Conservation (phyloP, 2,797 vertebrate genomes). For the Clarias platycephalus region DNA sequence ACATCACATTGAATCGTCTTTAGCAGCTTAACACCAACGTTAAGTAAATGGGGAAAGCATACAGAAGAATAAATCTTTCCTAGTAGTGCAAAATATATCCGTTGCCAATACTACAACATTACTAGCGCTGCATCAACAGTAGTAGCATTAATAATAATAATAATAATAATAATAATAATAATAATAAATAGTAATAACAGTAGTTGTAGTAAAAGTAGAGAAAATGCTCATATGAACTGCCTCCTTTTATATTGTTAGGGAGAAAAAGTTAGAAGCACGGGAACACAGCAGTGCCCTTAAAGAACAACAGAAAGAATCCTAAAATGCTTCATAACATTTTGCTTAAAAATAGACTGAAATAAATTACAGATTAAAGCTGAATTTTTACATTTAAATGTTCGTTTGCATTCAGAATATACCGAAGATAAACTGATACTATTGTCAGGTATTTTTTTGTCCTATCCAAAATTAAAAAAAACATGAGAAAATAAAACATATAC, state of each 20-base stretch:
- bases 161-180: not conserved
- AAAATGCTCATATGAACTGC: not conserved
- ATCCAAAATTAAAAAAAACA: not conserved
- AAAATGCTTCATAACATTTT: not conserved
- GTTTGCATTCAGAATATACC: not conserved
- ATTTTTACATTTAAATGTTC: not conserved
- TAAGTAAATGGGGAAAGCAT: not conserved
- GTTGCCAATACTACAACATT: not conserved
- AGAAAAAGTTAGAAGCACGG: not conserved
- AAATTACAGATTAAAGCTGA: no score
- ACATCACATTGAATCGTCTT: slow-evolving; percentile 15
- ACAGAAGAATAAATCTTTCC: not conserved
- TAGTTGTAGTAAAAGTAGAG: not conserved
- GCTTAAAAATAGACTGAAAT: not conserved
- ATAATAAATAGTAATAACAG: not conserved
- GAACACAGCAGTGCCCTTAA: not conserved
- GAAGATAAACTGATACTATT: not conserved
- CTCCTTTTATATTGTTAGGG: not conserved
- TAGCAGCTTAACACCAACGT: slow-evolving; percentile 1
- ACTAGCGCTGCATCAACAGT: no score
- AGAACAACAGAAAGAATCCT: not conserved
- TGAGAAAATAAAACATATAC: not conserved
- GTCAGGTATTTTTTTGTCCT: not conserved
- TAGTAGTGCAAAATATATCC: not conserved
- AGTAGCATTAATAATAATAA: not conserved